A percentile compares a stretch with the other conserved stretches of the same genome.
phyloP scores from a whole-genome alignment of 1,140 invertebrate genomes.

The Procambarus virginalis region DNA sequence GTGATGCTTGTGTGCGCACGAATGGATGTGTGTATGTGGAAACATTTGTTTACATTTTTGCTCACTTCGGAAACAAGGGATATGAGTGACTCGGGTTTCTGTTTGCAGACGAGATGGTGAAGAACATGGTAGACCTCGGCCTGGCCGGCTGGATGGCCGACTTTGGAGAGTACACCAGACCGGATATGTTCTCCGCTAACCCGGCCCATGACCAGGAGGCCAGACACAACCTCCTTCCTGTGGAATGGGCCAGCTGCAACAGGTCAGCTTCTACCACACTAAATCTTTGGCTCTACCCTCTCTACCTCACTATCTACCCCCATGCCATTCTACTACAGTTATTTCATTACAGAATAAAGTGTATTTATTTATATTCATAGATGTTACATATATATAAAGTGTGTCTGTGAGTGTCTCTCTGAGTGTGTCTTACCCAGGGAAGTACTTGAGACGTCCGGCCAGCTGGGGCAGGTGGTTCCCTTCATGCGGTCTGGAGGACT shows the following conservation, averaged over 20 bases:
- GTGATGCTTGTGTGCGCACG: too few relatives aligned
- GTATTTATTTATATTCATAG: too few relatives aligned
- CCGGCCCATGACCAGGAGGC: not conserved
- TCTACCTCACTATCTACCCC: too few relatives aligned
- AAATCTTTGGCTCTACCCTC: too few relatives aligned
- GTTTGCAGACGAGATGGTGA: constrained; percentile 72
- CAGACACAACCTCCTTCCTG: constrained; percentile 17
- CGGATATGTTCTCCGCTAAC: constrained; percentile 71
- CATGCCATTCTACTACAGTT: too few relatives aligned
- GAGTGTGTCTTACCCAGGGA: constrained; percentile 61
- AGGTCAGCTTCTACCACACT: constrained; percentile 18
- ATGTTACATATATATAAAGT: too few relatives aligned
- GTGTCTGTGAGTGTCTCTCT: too few relatives aligned
- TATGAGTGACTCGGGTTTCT: too few relatives aligned
- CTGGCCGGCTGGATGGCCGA: constrained; percentile 76
- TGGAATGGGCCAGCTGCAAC: constrained; percentile 42
- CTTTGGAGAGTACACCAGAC: constrained; percentile 75
- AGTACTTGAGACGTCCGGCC: constrained; percentile 72
- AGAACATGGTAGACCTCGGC: constrained; percentile 74
- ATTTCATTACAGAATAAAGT: too few relatives aligned
- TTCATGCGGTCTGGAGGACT: constrained; percentile 74
- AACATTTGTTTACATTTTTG: too few relatives aligned
- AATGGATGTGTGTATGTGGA: too few relatives aligned
- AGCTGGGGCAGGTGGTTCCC: constrained; percentile 71
- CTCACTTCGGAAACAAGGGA: too few relatives aligned